These are phyloP conservation scores for Lamproptera curius DNA, from an alignment of 2,888 invertebrate genomes.

Conservation along the genomic window DNA sequence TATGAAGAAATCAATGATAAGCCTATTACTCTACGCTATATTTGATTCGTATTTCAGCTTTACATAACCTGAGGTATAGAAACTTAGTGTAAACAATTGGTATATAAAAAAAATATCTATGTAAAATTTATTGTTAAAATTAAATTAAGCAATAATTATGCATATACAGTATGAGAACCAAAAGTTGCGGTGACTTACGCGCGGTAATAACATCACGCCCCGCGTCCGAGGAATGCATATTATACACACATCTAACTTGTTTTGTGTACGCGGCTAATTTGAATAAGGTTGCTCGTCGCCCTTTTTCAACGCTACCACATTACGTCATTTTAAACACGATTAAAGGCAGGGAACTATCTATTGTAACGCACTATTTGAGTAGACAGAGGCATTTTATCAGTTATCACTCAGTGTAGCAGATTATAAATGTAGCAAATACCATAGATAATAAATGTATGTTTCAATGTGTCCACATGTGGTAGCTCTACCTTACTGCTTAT, in stretches of 20 bases:
- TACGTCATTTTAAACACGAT: slow-evolving; percentile 4
- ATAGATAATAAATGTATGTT: slow-evolving; percentile 3
- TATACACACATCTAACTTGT: not conserved
- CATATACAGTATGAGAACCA: not conserved
- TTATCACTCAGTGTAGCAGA: not conserved
- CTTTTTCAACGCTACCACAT: not conserved
- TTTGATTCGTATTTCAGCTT: not conserved
- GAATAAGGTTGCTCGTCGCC: not conserved
- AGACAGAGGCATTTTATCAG: no score
- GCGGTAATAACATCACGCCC: not conserved
- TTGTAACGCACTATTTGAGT: no score
- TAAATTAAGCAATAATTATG: no score
- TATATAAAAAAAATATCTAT: no score
- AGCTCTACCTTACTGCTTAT: no score
- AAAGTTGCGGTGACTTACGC: not conserved
- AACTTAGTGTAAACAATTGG: no score
- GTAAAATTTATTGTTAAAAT: no score
- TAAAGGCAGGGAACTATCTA: not conserved
- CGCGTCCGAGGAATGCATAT: not conserved
- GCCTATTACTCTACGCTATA: no score
- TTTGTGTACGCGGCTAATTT: not conserved
- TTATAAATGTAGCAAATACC: not conserved
- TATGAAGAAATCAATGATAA: no score
- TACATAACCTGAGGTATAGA: no score
- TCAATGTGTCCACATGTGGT: no score